These are phyloP conservation scores for Euglossa dilemma DNA, from an alignment of 1,140 invertebrate species.

Conservation along the genomic window DNA sequence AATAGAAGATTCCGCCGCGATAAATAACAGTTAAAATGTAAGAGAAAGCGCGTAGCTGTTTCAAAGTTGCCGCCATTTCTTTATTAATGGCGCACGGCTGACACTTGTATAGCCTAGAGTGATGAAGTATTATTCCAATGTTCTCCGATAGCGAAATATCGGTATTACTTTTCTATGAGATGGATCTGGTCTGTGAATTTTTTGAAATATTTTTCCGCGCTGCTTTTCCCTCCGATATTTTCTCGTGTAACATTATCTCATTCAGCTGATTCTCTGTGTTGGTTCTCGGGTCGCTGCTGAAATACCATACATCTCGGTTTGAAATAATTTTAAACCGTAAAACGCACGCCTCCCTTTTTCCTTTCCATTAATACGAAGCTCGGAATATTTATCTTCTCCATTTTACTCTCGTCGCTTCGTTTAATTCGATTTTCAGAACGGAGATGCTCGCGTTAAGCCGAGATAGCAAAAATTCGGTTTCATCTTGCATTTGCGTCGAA, in stretches of 20 bases:
- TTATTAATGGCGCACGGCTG: neutral
- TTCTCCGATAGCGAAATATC: neutral
- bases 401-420: too few species aligned
- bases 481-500: neutral
- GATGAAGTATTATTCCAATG: neutral
- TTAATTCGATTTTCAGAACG: too few species aligned
- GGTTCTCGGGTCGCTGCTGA: neutral
- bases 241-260: neutral
- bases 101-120: neutral
- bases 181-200: neutral
- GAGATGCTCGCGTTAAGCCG: too few species aligned
- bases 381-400: neutral
- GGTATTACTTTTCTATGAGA: neutral
- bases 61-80: neutral
- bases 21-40: conserved; percentile 1
- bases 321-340: neutral
- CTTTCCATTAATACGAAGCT: neutral
- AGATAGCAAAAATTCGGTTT: neutral
- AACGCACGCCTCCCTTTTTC: neutral
- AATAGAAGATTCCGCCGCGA: neutral
- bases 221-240: neutral
- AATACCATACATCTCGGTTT: too few species aligned
- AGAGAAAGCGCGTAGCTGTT: neutral
- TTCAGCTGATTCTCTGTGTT: neutral
- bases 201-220: neutral